Evolutionary conservation across 2,888 invertebrate genomes (phyloP).

Genomic region (Thymelicus lineola): DNA sequence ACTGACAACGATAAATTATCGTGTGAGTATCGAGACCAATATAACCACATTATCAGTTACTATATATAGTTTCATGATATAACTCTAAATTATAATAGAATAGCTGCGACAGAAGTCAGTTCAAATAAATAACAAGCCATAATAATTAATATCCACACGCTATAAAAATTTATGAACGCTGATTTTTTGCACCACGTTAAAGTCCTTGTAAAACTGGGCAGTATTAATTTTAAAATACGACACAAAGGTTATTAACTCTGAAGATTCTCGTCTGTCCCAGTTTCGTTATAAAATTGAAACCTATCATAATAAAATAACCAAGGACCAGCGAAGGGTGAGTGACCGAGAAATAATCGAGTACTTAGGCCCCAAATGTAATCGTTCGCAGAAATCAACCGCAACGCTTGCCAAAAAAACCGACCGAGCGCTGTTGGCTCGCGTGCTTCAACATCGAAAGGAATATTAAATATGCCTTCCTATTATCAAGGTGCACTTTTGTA

Average conservation of each 20-base stretch:
- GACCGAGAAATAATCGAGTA: conserved; percentile 81
- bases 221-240: conserved; percentile 13
- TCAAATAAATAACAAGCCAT: not conserved
- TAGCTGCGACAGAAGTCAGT: no score
- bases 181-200: not conserved
- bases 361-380: conserved; percentile 78
- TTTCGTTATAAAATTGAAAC: conserved; percentile 61
- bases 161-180: conserved; percentile 5
- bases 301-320: conserved; percentile 65
- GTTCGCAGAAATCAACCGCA: conserved; percentile 75
- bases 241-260: conserved; percentile 46
- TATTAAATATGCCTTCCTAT: conserved; percentile 68
- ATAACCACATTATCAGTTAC: not conserved
- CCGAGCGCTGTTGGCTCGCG: conserved; percentile 55
- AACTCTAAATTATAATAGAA: not conserved
- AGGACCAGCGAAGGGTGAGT: conserved; percentile 63
- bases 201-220: not conserved
- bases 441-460: conserved; percentile 55
- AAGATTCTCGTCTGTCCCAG: conserved; percentile 53
- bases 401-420: conserved; percentile 77
- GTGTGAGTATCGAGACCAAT: conserved; percentile 17
- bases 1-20: conserved; percentile 61
- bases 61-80: not conserved
- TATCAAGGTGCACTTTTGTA: conserved; percentile 70
- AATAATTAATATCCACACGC: not conserved